Evolutionary conservation across 2,113 vertebrate genomes (phyloP).

Genomic region (Galemys pyrenaicus): DNA sequence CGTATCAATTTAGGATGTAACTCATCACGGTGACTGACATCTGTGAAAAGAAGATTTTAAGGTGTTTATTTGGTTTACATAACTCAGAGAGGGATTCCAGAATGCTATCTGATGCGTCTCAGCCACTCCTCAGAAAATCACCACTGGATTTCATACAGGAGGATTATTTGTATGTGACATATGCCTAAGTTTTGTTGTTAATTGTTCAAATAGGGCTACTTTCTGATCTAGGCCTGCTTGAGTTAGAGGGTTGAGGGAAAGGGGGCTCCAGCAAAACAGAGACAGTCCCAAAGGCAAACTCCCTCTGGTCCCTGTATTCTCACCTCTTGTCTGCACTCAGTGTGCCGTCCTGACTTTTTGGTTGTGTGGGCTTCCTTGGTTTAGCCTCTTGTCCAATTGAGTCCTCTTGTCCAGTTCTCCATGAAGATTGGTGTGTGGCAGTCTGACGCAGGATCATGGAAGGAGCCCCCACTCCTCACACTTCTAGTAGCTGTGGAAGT

Average conservation of each 20-base stretch:
- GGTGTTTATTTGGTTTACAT: not conserved
- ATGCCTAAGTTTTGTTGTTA: not conserved
- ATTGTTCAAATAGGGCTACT: not conserved
- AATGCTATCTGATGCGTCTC: not conserved
- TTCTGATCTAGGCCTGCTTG: not conserved
- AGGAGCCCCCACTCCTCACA: not conserved
- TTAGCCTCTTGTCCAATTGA: not conserved
- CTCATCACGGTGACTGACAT: not conserved
- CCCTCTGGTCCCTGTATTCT: not conserved
- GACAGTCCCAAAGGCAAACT: not conserved
- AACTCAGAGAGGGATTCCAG: not conserved
- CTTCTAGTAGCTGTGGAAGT: not conserved
- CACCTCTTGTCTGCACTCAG: not conserved
- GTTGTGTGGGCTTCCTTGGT: not conserved
- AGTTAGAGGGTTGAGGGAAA: not conserved
- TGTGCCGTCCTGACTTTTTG: not conserved
- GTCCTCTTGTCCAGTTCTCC: not conserved
- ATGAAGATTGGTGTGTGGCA: not conserved
- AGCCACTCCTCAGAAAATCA: not conserved
- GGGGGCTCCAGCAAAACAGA: not conserved
- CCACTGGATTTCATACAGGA: not conserved
- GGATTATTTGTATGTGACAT: not conserved
- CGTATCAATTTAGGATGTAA: not conserved
- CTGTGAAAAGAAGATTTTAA: conserved; percentile 37
- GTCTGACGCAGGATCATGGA: too few species aligned